Percentiles rank a stretch among this genome's conserved stretches.
phyloP scores from a whole-genome alignment of 2,113 vertebrate genomes.

The Nematolebias whitei region DNA sequence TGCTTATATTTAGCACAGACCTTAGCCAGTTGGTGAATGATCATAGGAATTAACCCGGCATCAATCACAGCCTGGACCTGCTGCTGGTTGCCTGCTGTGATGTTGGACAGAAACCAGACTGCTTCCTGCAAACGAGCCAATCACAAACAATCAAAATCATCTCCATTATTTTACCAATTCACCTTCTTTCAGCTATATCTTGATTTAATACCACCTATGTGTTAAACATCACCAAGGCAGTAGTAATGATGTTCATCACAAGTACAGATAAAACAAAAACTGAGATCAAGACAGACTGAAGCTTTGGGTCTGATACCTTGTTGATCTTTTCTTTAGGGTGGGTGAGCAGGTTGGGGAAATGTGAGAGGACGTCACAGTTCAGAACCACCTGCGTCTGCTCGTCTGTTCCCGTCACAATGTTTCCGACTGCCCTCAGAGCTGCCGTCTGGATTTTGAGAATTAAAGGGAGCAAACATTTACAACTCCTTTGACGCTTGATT shows the following conservation, averaged over 20 bases:
- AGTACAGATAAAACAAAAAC: neutral
- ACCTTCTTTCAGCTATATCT: neutral
- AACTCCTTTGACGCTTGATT: neutral
- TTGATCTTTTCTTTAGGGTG: constrained; percentile 99
- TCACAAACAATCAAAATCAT: constrained; percentile 24
- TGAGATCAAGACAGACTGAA: neutral
- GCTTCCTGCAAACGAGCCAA: constrained; percentile 87
- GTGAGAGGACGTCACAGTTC: constrained; percentile 97
- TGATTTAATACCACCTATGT: neutral
- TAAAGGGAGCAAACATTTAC: neutral
- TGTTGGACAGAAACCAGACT: constrained; percentile 99
- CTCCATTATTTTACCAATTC: too few relatives aligned
- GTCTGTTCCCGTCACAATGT: constrained; percentile 98
- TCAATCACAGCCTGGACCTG: constrained; percentile 99
- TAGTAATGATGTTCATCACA: neutral
- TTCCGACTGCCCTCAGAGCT: constrained; percentile 96
- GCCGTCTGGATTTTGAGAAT: constrained; percentile 84
- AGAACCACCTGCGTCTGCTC: constrained; percentile 99
- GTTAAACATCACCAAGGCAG: neutral
- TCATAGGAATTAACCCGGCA: constrained; percentile 98
- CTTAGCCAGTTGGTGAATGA: constrained; percentile 99
- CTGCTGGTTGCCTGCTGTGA: constrained; percentile 99
- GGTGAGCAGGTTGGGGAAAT: constrained; percentile 95
- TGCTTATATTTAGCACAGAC: constrained; percentile 68
- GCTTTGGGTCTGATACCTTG: constrained; percentile 82